Percentiles rank a stretch among this genome's conserved stretches.
These are phyloP conservation scores for Himalopsyche japonica DNA, from an alignment of 2,888 invertebrate species.

Conservation along the genomic window DNA sequence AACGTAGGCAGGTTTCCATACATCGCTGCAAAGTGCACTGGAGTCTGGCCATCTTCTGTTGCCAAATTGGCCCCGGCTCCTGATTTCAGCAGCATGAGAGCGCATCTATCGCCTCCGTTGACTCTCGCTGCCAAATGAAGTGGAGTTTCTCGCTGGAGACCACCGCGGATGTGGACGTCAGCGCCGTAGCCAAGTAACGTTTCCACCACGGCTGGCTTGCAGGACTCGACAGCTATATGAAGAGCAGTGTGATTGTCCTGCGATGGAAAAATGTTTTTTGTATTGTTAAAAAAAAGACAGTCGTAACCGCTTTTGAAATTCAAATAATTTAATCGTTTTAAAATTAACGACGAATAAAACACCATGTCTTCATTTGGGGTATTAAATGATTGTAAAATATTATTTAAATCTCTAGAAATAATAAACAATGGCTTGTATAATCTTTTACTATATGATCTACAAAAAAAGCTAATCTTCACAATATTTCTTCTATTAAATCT, in stretches of 20 bases:
- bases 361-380: too few species aligned
- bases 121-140: slow-evolving; percentile 96
- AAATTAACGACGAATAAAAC: too few species aligned
- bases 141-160: slow-evolving; percentile 89
- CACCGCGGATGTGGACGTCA: slow-evolving; percentile 93
- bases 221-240: slow-evolving; percentile 95
- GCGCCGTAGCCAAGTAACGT: slow-evolving; percentile 95
- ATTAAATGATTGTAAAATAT: too few species aligned
- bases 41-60: slow-evolving; percentile 95
- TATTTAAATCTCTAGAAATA: too few species aligned
- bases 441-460: too few species aligned
- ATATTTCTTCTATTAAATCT: too few species aligned
- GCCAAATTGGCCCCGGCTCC: slow-evolving; percentile 96
- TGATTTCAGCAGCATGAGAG: slow-evolving; percentile 95
- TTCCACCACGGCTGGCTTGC: slow-evolving; percentile 93
- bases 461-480: too few species aligned
- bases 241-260: slow-evolving; percentile 97
- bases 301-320: too few species aligned
- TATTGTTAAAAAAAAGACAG: too few species aligned
- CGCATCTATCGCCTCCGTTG: slow-evolving; percentile 89
- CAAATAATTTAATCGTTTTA: too few species aligned
- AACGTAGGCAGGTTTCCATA: slow-evolving; percentile 89
- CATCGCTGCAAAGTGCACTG: slow-evolving; percentile 93
- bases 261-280: slow-evolving; percentile 20
- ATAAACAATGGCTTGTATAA: too few species aligned